Conservation (phyloP, 2,888 invertebrate genomes). For the Epirrhoe tristata region DNA sequence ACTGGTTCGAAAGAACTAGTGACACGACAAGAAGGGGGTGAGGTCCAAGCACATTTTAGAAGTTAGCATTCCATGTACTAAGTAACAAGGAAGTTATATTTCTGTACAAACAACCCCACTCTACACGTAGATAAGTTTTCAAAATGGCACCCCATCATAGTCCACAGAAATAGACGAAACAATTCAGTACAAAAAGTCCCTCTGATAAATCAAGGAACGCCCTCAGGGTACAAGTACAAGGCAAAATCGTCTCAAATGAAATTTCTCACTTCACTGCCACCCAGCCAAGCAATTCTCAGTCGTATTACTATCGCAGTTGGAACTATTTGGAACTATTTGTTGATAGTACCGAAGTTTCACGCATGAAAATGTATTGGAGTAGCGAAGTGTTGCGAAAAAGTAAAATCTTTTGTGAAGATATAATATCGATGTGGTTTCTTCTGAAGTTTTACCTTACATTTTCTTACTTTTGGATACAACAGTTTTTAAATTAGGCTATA, state of each 20-base stretch:
- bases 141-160: conserved; percentile 28
- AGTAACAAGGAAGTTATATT: conserved; percentile 5
- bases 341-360: conserved; percentile 56
- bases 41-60: no score
- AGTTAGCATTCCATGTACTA: neutral
- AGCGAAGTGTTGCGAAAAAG: conserved; percentile 59
- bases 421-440: conserved; percentile 29
- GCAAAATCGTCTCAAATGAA: conserved; percentile 82
- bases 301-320: conserved; percentile 32
- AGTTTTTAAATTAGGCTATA: no score
- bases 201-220: conserved; percentile 74
- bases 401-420: conserved; percentile 49
- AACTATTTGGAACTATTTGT: conserved; percentile 37
- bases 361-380: conserved; percentile 71
- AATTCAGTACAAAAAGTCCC: conserved; percentile 57
- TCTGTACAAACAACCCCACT: conserved; percentile 21
- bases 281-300: conserved; percentile 40
- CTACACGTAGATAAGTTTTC: conserved; percentile 17
- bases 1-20: no score
- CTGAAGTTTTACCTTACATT: neutral
- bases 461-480: neutral
- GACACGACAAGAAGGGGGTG: no score
- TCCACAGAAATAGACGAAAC: conserved; percentile 41
- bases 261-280: conserved; percentile 76
- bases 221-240: conserved; percentile 67